Evolutionary conservation across 2,797 vertebrate species (phyloP), one percentile per base, ranked within the genome.

Genomic region (Apodemus agrarius): DNA sequence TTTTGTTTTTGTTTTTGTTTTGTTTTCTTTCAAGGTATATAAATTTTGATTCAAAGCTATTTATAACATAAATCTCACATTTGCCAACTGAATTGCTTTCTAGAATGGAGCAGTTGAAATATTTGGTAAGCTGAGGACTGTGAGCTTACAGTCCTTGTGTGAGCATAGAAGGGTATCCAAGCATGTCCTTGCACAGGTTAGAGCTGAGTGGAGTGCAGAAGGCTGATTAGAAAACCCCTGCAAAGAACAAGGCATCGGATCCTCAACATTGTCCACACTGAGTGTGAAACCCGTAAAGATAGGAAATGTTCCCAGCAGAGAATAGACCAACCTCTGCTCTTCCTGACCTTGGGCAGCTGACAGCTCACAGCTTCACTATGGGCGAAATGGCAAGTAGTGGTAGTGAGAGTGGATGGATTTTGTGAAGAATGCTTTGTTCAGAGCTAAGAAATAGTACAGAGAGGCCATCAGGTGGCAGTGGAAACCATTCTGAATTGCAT

Each of bases 11-110:
- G n/a, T 57, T 85, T 46, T 24, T 54, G 12, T 24, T 24, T 61
- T 21, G 49, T 90, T 90, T 59, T 92, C 2, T 40, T 40, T 26
- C 63, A 65, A 61, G 87, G 67, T 84, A 31, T n/a, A 12, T 57
- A 22, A 65, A 69, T 80, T 34, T 92, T 57, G 12, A 92, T 90
- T 85, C 61, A 89, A 75, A 2, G 37, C 86, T 89, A 69, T 91
- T 89, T 93, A 69, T 31, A 95, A 61, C 11, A 0, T 22, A 88
- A 79, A 14, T 85, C 31, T 96, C n/a, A 40, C 74, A 24, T 67
- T 97, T 96, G 57, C 5, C 63, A 81, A 61, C 63, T 74, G 75
- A 83, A 83, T 22, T 81, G 37, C 72, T 93, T 94, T 96, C 83
- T 91, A 37, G 37, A 88, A 63, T 74, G 61, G 43, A 59, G 49